Evolutionary conservation across 2,113 vertebrate genomes (phyloP).

Genomic region (Gnathonemus echidnorhynchus): DNA sequence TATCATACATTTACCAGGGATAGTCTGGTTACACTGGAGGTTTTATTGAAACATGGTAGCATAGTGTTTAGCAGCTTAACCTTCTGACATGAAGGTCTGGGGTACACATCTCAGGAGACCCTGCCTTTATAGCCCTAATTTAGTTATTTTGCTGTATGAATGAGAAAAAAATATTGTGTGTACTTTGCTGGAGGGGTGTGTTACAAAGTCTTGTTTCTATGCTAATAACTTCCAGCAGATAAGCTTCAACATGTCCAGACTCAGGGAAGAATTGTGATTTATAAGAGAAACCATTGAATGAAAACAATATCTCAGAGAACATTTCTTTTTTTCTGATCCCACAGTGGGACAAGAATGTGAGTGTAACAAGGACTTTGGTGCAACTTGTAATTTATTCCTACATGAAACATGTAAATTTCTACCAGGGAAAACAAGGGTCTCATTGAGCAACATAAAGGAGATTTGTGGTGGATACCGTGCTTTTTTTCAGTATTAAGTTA

Average conservation of each 20-base stretch:
- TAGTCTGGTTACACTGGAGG: not conserved
- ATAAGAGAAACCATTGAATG: conserved; percentile 14
- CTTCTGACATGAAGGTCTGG: not conserved
- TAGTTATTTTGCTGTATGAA: not conserved
- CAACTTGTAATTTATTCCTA: conserved; percentile 55
- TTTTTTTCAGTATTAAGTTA: conserved; percentile 27
- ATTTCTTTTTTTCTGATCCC: not conserved
- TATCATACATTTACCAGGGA: not conserved
- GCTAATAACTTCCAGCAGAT: not conserved
- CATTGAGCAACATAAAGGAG: conserved; percentile 50
- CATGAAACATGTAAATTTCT: conserved; percentile 59
- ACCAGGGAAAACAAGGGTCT: conserved; percentile 43
- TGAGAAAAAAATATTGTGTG: not conserved
- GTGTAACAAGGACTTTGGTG: conserved; percentile 37
- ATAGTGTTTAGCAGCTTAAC: not conserved
- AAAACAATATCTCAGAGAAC: not conserved
- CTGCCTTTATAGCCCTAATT: not conserved
- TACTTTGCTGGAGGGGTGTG: not conserved
- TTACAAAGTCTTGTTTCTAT: not conserved
- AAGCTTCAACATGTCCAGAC: not conserved
- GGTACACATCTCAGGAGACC: not conserved
- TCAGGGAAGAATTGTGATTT: not conserved
- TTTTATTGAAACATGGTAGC: not conserved
- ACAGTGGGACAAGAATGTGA: conserved; percentile 44
- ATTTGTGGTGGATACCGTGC: conserved; percentile 46